A percentile compares a stretch with the other conserved stretches of the same genome.
These are phyloP conservation scores for Torymus tubicola DNA, from an alignment of 2,888 invertebrate genomes.

Conservation along the genomic window DNA sequence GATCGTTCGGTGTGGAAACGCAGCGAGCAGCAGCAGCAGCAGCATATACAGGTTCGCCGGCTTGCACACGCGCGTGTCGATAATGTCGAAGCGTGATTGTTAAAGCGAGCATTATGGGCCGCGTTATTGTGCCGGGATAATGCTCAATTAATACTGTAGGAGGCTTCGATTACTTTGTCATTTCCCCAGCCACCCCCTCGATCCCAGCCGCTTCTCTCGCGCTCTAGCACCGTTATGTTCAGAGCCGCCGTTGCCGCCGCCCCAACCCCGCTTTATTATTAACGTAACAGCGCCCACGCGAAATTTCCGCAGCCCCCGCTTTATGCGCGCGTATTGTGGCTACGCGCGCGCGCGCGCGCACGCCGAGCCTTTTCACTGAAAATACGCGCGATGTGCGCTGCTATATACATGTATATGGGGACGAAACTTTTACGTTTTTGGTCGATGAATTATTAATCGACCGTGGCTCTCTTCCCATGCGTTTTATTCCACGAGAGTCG, in stretches of 20 bases:
- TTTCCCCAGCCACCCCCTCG: neutral
- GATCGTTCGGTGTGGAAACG: neutral
- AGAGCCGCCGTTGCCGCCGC: neutral
- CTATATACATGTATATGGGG: neutral
- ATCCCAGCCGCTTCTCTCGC: slow-evolving; percentile 2
- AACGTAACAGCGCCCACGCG: slow-evolving; percentile 43
- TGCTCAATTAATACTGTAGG: slow-evolving; percentile 58
- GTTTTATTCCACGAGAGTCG: neutral
- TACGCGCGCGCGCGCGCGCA: neutral
- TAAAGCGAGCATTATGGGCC: slow-evolving; percentile 34
- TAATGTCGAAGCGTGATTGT: slow-evolving; percentile 50
- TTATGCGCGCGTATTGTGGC: neutral
- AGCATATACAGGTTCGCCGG: too few relatives aligned
- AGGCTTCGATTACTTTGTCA: slow-evolving; percentile 48
- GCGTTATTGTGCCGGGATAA: slow-evolving; percentile 51
- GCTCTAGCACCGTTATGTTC: slow-evolving; percentile 30
- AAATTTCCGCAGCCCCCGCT: slow-evolving; percentile 39
- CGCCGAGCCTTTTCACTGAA: neutral
- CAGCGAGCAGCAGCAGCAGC: too few relatives aligned
- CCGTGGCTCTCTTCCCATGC: neutral
- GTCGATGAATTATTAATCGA: slow-evolving; percentile 44
- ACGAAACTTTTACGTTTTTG: slow-evolving; percentile 16
- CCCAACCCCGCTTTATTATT: slow-evolving; percentile 46
- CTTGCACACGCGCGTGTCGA: slow-evolving; percentile 20
- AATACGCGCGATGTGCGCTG: slow-evolving; percentile 1